Evolutionary conservation across 2,113 vertebrate genomes (phyloP).

Genomic region (Coptodon rendalli): DNA sequence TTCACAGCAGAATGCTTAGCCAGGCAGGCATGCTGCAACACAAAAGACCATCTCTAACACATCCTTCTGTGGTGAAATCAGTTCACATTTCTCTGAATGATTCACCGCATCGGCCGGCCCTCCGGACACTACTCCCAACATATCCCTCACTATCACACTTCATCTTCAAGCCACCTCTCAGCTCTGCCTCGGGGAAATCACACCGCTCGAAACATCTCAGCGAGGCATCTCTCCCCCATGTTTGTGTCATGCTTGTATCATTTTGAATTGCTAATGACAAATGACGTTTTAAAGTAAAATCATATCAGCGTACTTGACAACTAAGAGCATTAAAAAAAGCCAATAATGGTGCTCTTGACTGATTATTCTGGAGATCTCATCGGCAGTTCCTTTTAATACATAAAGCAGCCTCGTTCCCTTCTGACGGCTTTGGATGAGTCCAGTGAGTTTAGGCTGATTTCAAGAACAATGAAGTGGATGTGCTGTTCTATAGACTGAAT

Average conservation of each 20-base stretch:
- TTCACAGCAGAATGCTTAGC: not conserved
- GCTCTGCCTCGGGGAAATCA: slow-evolving; percentile 20
- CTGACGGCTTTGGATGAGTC: slow-evolving; percentile 43
- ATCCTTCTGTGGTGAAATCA: slow-evolving; percentile 24
- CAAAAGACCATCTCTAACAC: not conserved
- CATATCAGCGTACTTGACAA: slow-evolving; percentile 26
- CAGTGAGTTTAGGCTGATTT: slow-evolving; percentile 68
- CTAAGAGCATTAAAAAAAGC: slow-evolving; percentile 21
- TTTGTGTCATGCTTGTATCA: slow-evolving; percentile 1
- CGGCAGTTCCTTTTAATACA: slow-evolving; percentile 24
- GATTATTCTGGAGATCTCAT: slow-evolving; percentile 48
- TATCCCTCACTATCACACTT: slow-evolving; percentile 13
- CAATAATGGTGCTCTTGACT: slow-evolving; percentile 22
- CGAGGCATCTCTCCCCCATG: slow-evolving; percentile 5
- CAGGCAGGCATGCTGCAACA: slow-evolving; percentile 10
- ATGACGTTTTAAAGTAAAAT: slow-evolving; percentile 21
- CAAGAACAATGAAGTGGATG: slow-evolving; percentile 76
- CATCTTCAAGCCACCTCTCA: slow-evolving; percentile 3
- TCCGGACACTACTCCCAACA: not conserved
- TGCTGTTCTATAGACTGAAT: slow-evolving; percentile 75
- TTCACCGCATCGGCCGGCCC: not conserved
- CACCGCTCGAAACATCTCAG: slow-evolving; percentile 16
- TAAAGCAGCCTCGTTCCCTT: slow-evolving; percentile 49
- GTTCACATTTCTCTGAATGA: slow-evolving; percentile 38
- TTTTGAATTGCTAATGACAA: slow-evolving; percentile 32